phyloP scores from a whole-genome alignment of 2,888 invertebrate species.

The Epistrophella euchroma region DNA sequence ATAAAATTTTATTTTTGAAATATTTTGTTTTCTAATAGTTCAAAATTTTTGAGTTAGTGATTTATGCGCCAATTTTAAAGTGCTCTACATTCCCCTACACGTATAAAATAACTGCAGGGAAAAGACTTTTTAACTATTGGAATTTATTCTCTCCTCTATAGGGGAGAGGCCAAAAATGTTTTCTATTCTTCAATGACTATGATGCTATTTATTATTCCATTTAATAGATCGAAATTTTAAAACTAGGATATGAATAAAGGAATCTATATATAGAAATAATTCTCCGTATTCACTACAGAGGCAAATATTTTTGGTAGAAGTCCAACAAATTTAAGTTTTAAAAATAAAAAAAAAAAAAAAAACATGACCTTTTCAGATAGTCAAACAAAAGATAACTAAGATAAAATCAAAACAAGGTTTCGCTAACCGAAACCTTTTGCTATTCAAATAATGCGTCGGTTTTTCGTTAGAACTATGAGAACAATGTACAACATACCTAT shows the following conservation, averaged over 20 bases:
- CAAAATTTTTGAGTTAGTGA: no score
- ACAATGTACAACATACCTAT: no score
- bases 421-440: neutral
- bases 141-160: conserved; percentile 21
- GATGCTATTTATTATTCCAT: conserved; percentile 35
- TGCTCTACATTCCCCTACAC: neutral
- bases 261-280: neutral
- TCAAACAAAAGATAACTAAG: conserved; percentile 3
- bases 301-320: conserved; percentile 25
- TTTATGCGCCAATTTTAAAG: neutral
- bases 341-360: conserved; percentile 15
- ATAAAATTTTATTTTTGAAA: no score
- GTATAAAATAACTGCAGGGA: neutral
- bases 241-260: conserved; percentile 8
- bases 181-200: conserved; percentile 19
- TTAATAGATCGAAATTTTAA: conserved; percentile 38
- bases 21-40: no score
- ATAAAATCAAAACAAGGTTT: conserved; percentile 1
- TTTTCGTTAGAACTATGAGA: neutral
- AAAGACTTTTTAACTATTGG: conserved; percentile 27
- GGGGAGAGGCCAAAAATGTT: conserved; percentile 23
- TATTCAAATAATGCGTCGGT: neutral
- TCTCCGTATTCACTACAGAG: neutral
- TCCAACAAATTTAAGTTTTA: neutral
- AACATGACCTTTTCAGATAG: conserved; percentile 17